phyloP scores from a whole-genome alignment of 2,888 invertebrate genomes.

The Nemapogon koenigi region DNA sequence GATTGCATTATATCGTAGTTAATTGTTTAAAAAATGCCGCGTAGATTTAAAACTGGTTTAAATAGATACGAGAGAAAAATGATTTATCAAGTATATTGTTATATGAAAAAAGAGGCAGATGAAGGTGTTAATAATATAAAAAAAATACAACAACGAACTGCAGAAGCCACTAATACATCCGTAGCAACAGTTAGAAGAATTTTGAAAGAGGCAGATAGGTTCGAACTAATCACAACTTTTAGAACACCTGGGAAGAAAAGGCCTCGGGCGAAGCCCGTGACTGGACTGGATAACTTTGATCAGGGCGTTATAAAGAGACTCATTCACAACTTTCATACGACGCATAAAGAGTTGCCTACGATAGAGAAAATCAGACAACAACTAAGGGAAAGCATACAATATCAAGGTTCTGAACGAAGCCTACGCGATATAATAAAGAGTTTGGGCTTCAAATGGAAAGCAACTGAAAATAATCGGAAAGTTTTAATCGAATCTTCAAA shows the following conservation, averaged over 20 bases:
- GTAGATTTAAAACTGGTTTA: conserved; percentile 9
- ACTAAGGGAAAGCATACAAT: conserved; percentile 13
- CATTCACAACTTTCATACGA: conserved; percentile 23
- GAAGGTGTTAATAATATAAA: neutral
- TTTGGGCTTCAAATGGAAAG: conserved; percentile 20
- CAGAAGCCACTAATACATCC: conserved; percentile 16
- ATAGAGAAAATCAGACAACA: conserved; percentile 17
- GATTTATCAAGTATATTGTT: conserved; percentile 9
- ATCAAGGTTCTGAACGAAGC: conserved; percentile 18
- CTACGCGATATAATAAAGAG: conserved; percentile 17
- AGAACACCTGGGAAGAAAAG: conserved; percentile 18
- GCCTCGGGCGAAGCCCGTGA: conserved; percentile 16
- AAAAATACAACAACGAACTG: conserved; percentile 11
- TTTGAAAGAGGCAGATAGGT: conserved; percentile 13
- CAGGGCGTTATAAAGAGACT: conserved; percentile 23
- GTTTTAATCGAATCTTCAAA: conserved; percentile 18
- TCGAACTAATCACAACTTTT: conserved; percentile 17
- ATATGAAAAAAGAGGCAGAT: conserved; percentile 1
- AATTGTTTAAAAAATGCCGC: too few species aligned
- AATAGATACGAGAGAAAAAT: conserved; percentile 10
- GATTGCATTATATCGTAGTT: too few species aligned
- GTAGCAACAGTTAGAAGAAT: conserved; percentile 13
- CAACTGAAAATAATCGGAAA: conserved; percentile 19
- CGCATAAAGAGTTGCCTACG: conserved; percentile 22
- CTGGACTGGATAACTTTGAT: conserved; percentile 21